phyloP scores from a whole-genome alignment of 2,888 invertebrate genomes.

The Idaea aversata region DNA sequence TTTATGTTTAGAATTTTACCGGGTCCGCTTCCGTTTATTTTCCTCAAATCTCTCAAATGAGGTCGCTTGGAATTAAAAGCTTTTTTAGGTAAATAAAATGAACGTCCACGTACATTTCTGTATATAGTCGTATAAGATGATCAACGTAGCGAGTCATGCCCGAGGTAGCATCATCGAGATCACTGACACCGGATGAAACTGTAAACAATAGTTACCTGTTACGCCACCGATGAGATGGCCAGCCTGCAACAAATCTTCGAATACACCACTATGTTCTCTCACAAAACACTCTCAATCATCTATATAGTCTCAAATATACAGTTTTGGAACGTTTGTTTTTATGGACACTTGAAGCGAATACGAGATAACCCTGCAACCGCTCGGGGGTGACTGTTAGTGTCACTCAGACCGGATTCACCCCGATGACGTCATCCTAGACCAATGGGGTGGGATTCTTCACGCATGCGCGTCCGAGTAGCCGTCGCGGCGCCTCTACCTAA shows the following conservation, averaged over 20 bases:
- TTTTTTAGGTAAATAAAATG: constrained; percentile 8
- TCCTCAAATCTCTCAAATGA: background rate
- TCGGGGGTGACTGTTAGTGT: constrained; percentile 77
- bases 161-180: constrained; percentile 55
- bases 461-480: constrained; percentile 73
- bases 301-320: constrained; percentile 44
- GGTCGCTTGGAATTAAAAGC: background rate
- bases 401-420: constrained; percentile 75
- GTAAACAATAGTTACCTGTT: constrained; percentile 58
- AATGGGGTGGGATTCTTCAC: constrained; percentile 66
- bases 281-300: constrained; percentile 40
- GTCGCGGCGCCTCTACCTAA: constrained; percentile 65
- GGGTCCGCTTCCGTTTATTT: background rate
- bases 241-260: constrained; percentile 15
- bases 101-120: constrained; percentile 18
- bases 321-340: constrained; percentile 63
- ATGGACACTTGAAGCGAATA: constrained; percentile 40
- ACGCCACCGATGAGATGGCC: constrained; percentile 31
- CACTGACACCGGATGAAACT: constrained; percentile 49
- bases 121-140: constrained; percentile 32
- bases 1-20: background rate
- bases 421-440: constrained; percentile 78
- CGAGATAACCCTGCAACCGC: constrained; percentile 59
- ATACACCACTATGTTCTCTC: constrained; percentile 33
- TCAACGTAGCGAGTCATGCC: constrained; percentile 41